Evolutionary conservation across 2,888 invertebrate genomes (phyloP), one percentile per base, ranked within the genome.

Genomic region (Tetragonula carbonaria): DNA sequence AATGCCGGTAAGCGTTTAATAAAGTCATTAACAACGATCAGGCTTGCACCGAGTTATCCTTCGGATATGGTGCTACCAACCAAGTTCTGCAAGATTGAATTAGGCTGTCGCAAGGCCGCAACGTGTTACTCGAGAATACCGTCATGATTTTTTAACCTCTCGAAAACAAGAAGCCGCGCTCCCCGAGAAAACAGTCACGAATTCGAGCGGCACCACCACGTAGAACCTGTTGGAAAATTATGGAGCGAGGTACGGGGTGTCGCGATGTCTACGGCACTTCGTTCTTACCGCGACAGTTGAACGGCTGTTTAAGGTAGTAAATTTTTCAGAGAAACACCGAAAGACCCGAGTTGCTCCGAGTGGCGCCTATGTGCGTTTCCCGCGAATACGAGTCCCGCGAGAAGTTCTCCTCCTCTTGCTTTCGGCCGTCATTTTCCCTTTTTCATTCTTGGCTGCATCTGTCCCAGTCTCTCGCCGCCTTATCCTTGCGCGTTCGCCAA

Each of bases 351-450:
- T 88, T 89, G 33, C 90, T 90, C 91, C 83, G 88, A 93, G 92
- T 92, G 89, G 91, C 90, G 8, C 38, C 38, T 28, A 8, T 89
- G 89, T 90, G 91, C 88, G 86, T 93, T 91, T 90, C 91, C 88
- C 91, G 87, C 88, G 87, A 80, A 18, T 91, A 92, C 91, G 91
- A 92, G 90, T 91, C 93, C 91, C 93, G 90, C 88, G 93, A 91
- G 93, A 85, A 90, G 84, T 79, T 53, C 11, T 53, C 87, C 82
- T 78, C 74, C 62, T 63, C 68, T 75, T 71, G 23, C 45, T 78
- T 80, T 57, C 71, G 38, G 65, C 67, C 5, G 74, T 72, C 78
- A 33, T 53, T 45, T 80, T 65, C 71, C 74, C 73, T 73, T 73
- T 62, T 38, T 74, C 75, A 65, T 80, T 72, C 76, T 66, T 71